These are phyloP conservation scores for Nymphalis c-album DNA, from an alignment of 2,888 invertebrate species.

Conservation along the genomic window DNA sequence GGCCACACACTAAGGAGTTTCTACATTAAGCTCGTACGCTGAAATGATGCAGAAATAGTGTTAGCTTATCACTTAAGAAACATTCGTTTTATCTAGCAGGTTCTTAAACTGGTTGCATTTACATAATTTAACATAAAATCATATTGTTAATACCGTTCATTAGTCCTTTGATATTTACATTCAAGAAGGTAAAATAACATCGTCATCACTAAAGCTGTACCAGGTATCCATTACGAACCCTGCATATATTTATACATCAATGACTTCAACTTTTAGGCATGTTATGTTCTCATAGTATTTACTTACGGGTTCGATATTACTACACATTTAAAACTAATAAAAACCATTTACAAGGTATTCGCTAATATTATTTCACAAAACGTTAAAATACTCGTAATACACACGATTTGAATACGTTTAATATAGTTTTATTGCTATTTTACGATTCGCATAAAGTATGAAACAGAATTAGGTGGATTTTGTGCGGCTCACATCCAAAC, in stretches of 20 bases:
- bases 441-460: conserved; percentile 1
- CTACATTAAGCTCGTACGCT: neutral
- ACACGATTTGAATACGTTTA: neutral
- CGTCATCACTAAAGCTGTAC: conserved; percentile 21
- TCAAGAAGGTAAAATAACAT: conserved; percentile 27
- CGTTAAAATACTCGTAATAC: too few species aligned
- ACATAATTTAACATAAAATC: conserved; percentile 35
- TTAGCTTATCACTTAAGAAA: conserved; percentile 11
- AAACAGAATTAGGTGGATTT: conserved; percentile 52
- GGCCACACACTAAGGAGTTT: neutral
- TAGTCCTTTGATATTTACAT: conserved; percentile 26
- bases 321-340: too few species aligned
- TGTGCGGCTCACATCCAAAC: conserved; percentile 64
- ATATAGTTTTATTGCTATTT: neutral
- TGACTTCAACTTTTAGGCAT: neutral
- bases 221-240: neutral
- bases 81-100: conserved; percentile 24
- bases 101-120: conserved; percentile 40
- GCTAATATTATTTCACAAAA: neutral
- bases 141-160: conserved; percentile 25
- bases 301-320: too few species aligned
- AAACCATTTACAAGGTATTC: neutral
- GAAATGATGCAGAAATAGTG: conserved; percentile 4
- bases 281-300: too few species aligned
- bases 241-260: neutral